Evolutionary conservation across 2,113 vertebrate genomes (phyloP).

Genomic region (Mastomys natalensis): DNA sequence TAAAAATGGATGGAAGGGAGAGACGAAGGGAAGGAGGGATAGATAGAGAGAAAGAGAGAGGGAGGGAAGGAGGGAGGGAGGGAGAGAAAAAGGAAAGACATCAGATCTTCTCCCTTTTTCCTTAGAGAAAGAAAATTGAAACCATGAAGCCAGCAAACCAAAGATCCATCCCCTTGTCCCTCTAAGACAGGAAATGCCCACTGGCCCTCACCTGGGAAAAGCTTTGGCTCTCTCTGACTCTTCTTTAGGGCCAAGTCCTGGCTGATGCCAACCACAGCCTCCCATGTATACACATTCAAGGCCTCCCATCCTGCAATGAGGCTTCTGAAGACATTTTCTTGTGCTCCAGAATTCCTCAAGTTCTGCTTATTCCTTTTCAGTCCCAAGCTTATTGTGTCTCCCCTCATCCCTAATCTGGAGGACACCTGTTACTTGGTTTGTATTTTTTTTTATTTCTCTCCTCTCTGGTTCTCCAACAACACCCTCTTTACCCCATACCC

Average conservation of each 20-base stretch:
- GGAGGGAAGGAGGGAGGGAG: background rate
- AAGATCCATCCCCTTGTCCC: background rate
- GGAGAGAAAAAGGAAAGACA: background rate
- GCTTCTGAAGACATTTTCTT: background rate
- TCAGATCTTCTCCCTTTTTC: background rate
- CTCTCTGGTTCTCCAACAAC: background rate
- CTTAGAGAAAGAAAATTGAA: slow-evolving; percentile 35
- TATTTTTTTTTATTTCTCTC: background rate
- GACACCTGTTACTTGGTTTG: background rate
- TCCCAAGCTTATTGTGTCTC: background rate
- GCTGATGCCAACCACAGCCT: background rate
- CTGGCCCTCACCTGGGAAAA: background rate
- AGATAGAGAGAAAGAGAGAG: fast-evolving
- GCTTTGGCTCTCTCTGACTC: background rate
- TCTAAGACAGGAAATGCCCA: background rate
- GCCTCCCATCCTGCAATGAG: background rate
- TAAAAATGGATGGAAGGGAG: background rate
- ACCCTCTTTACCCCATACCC: background rate
- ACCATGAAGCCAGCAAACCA: background rate
- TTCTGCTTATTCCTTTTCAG: slow-evolving; percentile 6
- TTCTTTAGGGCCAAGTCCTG: background rate
- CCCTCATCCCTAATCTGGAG: background rate
- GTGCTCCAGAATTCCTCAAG: background rate
- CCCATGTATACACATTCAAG: background rate
- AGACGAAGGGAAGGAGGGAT: background rate